Base-by-base conservation (phyloP, 1,140 invertebrate genomes). In the Helicoverpa armigera region DNA sequence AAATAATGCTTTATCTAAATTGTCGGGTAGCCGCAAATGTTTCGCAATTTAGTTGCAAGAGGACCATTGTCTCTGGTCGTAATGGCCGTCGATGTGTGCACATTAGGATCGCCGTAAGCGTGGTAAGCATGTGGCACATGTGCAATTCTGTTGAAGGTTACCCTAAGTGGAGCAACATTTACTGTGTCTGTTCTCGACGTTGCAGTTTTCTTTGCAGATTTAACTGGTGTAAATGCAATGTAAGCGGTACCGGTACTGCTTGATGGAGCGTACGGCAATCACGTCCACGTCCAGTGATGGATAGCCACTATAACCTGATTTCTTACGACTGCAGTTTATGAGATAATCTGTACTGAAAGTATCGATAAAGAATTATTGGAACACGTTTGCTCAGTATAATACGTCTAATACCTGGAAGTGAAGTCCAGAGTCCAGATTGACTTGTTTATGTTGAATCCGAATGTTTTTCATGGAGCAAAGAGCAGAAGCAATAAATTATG, bases 81-180 rank as follows among this genome's bases (percentile, higher is more conserved):
- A 77, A 77, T 77, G 74, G 56, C 74, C 23, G 18, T 7, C 60
- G 12, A 53, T 53, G 61, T 65, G 16, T 65, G 60, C 61, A 65
- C 74, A 77, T 77, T 77, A 77, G 74, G 74, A 65, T 65, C 35
- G 65, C 50, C 65, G 48, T 77, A 18, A 53, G 74, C 74, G 35
- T 35, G 16, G 61, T 67, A 60, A 63, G 50, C 74, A 77, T 77
- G 74, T 54, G 29, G 74, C 35, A 53, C 50, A 65, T 65, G 50
- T 53, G 74, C 74, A 77, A 77, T 77, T 65, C 16, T 74, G 23
- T 65, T 77, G 60, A 77, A 77, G 74, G 74, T 65, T 77, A 77
- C 1, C 29, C 35, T 2, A 74, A 77, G 61, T 77, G 61, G 56
- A 77, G 74, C 60, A 77, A 67, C 48, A 56, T 56, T 73, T 35